A percentile compares a stretch with the other conserved stretches of the same genome.
Conservation (phyloP, 2,797 vertebrate species). For the Halcyon badia region DNA sequence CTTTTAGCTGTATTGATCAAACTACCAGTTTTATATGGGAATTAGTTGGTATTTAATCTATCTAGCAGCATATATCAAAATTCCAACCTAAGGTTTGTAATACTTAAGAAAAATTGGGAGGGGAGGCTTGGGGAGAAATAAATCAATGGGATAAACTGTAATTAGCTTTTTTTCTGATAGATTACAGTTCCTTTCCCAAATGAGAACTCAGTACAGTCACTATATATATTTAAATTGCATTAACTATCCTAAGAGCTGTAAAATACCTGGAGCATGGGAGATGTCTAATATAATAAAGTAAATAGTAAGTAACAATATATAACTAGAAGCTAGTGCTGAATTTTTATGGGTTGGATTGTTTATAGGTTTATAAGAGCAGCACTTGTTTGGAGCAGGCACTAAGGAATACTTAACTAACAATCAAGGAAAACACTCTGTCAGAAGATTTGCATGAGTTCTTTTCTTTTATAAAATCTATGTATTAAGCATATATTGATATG, state of each 20-base stretch:
- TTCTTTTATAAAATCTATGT: neutral
- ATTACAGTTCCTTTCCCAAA: neutral
- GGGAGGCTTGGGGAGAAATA: slow-evolving; percentile 17
- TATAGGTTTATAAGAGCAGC: slow-evolving; percentile 27
- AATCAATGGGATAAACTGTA: slow-evolving; percentile 51
- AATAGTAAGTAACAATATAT: slow-evolving; percentile 54
- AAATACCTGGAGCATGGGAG: slow-evolving; percentile 49
- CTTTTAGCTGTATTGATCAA: slow-evolving; percentile 61
- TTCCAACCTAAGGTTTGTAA: slow-evolving; percentile 38
- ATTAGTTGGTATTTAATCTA: slow-evolving; percentile 60
- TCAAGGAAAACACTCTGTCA: neutral
- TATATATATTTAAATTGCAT: slow-evolving; percentile 61
- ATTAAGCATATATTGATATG: neutral
- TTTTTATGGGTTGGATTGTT: slow-evolving; percentile 49
- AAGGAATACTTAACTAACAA: slow-evolving; percentile 13
- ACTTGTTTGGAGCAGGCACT: neutral
- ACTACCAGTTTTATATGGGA: slow-evolving; percentile 36
- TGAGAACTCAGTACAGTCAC: slow-evolving; percentile 1
- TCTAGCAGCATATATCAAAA: slow-evolving; percentile 45
- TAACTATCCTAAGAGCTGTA: slow-evolving; percentile 54
- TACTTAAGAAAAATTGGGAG: slow-evolving; percentile 39
- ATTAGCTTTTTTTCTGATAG: slow-evolving; percentile 56
- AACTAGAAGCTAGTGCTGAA: slow-evolving; percentile 10
- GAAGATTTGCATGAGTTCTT: neutral
- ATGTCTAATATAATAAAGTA: slow-evolving; percentile 56